Evolutionary conservation across 2,797 vertebrate species (phyloP).

Genomic region (Hirundo rustica): DNA sequence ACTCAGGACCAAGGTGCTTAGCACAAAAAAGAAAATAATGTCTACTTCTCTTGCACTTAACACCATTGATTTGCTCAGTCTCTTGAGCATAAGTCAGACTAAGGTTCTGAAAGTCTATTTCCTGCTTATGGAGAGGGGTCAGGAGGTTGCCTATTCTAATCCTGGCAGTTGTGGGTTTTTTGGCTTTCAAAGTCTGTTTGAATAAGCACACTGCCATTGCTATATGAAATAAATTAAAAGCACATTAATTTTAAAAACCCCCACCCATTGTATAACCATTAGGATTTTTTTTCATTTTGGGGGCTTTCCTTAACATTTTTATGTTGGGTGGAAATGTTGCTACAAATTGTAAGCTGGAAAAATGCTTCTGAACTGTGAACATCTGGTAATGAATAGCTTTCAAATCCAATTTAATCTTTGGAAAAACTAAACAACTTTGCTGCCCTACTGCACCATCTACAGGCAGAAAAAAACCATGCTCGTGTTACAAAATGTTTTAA

Average conservation of each 20-base stretch:
- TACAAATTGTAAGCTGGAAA: slow-evolving; percentile 2
- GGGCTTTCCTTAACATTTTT: slow-evolving; percentile 2
- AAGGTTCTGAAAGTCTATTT: neutral
- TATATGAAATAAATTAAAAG: neutral
- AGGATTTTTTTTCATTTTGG: neutral
- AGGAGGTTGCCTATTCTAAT: neutral
- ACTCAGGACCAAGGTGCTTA: neutral
- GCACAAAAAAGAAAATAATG: neutral
- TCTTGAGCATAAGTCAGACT: neutral
- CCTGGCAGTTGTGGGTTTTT: neutral
- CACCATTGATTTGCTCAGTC: neutral
- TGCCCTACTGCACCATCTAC: slow-evolving; percentile 63
- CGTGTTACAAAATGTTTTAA: neutral
- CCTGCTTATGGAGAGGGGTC: neutral
- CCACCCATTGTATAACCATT: neutral
- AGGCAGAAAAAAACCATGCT: neutral
- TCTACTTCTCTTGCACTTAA: neutral
- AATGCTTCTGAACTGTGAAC: slow-evolving; percentile 10
- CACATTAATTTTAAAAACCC: neutral
- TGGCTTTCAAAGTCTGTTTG: neutral
- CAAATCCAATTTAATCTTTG: neutral
- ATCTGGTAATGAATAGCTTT: slow-evolving; percentile 23
- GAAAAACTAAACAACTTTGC: neutral
- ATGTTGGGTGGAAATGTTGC: neutral
- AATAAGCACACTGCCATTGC: neutral